Evolutionary conservation across 2,113 vertebrate species (phyloP), one percentile per base, ranked within the genome.

Genomic region (Panthera leo): DNA sequence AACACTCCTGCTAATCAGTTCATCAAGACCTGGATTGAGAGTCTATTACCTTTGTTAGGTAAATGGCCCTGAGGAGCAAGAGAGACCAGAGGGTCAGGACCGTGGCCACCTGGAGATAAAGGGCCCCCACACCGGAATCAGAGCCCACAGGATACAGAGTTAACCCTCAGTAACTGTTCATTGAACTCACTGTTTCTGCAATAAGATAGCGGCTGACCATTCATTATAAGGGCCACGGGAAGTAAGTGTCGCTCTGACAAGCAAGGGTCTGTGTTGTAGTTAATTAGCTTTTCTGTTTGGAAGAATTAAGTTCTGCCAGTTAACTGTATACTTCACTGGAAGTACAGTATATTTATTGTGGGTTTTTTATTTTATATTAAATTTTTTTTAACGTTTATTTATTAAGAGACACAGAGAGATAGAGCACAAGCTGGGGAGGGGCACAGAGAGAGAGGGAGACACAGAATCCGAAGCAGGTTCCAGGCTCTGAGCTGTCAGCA

Each of bases 221-320:
- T 6, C 3, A 45, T 80, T 6, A 12, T 0, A 16, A 7, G 5
- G 7, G 34, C 31, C 39, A 27, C 2, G 18, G 18, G 70, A 25
- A 76, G 29, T 55, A 21, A 73, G 19, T n/a, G 19, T 5, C 29
- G 27, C 5, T 61, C 13, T 39, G 51, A n/a, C n/a, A 86, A 96
- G 39, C 16, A 92, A 82, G 36, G 25, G 3, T 5, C 15, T 4
- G 5, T 58, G 3, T 42, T 15, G 27, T 34, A 68, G 53, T 14
- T 82, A 65, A 89, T 63, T n/a, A 63, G 58, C 2, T 88, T 63
- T 65, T 73, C 36, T 48, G 21, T 61, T 73, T 12, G 23, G 19
- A 85, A 92, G n/a, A 92, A 85, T 51, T 42, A 76, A 70, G 48
- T 89, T 89, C 76, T 91, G 58, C 18, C 21, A 91, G 55, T 51